Evolutionary conservation across 2,113 vertebrate species (phyloP), one percentile per base, ranked within the genome.

Genomic region (Ancistrus triradiatus): DNA sequence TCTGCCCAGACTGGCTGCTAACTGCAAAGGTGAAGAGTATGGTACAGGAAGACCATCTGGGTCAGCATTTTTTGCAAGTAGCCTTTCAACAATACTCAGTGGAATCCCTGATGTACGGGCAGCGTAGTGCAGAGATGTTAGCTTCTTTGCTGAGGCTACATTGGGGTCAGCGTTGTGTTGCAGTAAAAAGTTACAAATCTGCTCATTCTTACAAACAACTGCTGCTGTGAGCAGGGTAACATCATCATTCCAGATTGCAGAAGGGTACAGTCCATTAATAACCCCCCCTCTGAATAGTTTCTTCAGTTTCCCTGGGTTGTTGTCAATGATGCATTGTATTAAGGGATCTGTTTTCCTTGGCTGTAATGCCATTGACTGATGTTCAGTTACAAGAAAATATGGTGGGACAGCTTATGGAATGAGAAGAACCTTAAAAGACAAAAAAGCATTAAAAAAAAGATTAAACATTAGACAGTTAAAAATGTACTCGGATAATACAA

Each of bases 211-310:
- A 9, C 51, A 48, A 13, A 18, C 6, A 58, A 78, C 68, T 51
- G 84, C 76, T 74, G 82, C 83, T 27, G 65, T 73, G 52, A 86
- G 69, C 0, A 60, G 78, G 0, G 81, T 75, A 18, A 85, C 28
- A 8, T 17, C 21, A 67, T 80, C 72, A 1, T 35, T 3, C 0
- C 1, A 13, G 2, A 42, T 3, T 8, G 0, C 51, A 53, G 68
- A 79, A 24, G 47, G 1, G 56, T 82, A 79, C 11, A 47, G 0
- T 6, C 0, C 11, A 74, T 84, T 66, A 1, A 79, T 50, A 21
- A 73, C 0, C 4, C 18, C 55, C 1, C 14, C 3, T 3, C 1
- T 51, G 0, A 82, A 11, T 19, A 35, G n/a, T 51, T 66, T 52
- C 0, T 7, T 38, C 0, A 85, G 25, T 3, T 55, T 24, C 1